Evolutionary conservation across 2,113 vertebrate genomes (phyloP).

Genomic region (Kryptolebias marmoratus): DNA sequence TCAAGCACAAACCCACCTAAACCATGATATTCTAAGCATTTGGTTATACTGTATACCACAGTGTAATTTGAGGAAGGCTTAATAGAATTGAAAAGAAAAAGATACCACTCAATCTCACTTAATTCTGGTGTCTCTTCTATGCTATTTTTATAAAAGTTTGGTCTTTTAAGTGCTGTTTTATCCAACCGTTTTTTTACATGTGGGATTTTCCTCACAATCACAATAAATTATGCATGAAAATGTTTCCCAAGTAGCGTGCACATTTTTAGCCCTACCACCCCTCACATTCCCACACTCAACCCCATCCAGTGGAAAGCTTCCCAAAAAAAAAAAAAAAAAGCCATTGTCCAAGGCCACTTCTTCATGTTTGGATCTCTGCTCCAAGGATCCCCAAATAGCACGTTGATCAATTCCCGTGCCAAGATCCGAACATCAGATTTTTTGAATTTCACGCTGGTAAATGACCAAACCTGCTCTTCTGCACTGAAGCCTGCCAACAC

Average conservation of each 20-base stretch:
- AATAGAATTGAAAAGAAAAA: too few relatives aligned
- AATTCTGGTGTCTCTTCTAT: background rate
- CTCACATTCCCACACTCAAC: slow-evolving; percentile 31
- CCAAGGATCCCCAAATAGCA: slow-evolving; percentile 5
- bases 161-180: too few relatives aligned
- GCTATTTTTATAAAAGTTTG: background rate
- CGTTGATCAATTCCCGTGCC: background rate
- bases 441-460: slow-evolving; percentile 4
- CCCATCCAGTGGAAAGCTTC: slow-evolving; percentile 16
- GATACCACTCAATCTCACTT: too few relatives aligned
- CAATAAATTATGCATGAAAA: background rate
- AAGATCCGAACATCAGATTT: slow-evolving; percentile 1
- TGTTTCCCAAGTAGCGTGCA: slow-evolving; percentile 1
- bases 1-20: too few relatives aligned
- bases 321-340: slow-evolving; percentile 11
- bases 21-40: too few relatives aligned
- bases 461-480: slow-evolving; percentile 14
- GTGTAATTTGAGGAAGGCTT: too few relatives aligned
- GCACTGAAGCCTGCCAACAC: slow-evolving; percentile 46
- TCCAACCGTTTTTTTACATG: background rate
- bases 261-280: slow-evolving; percentile 30
- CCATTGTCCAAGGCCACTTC: slow-evolving; percentile 11
- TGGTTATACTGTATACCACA: too few relatives aligned
- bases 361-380: slow-evolving; percentile 10
- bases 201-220: slow-evolving; percentile 7